Conservation (phyloP, 2,888 invertebrate species). For the Osmoderma eremita region DNA sequence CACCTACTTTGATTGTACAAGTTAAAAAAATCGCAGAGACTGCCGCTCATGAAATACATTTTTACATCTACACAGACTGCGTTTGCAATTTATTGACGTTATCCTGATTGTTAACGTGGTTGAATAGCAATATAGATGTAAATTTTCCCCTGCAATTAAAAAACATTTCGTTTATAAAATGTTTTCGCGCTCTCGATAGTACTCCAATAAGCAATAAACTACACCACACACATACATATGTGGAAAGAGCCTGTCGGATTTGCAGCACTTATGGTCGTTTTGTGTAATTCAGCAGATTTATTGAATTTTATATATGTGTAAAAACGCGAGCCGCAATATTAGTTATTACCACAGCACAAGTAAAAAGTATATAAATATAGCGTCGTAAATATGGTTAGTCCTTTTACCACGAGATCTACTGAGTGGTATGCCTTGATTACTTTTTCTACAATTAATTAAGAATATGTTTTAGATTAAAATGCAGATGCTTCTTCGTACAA, state of each 20-base stretch:
- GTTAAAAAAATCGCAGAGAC: not conserved
- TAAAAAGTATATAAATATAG: not conserved
- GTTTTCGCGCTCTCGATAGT: constrained; percentile 8
- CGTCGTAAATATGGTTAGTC: constrained; percentile 3
- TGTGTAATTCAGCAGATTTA: constrained; percentile 16
- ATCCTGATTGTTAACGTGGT: not conserved
- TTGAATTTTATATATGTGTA: constrained; percentile 10
- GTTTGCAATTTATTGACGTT: constrained; percentile 16
- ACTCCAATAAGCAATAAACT: constrained; percentile 27
- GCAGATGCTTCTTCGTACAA: constrained; percentile 1
- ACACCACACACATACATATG: not conserved
- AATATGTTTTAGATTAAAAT: constrained; percentile 19
- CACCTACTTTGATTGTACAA: not conserved
- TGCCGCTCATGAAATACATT: constrained; percentile 1
- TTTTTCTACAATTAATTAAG: constrained; percentile 19
- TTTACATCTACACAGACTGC: constrained; percentile 6
- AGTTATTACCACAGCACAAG: not conserved
- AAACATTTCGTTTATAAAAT: constrained; percentile 17
- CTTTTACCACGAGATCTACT: too few species aligned
- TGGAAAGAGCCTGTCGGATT: constrained; percentile 6
- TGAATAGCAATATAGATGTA: constrained; percentile 20
- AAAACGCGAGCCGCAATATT: constrained; percentile 4
- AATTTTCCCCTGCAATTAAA: constrained; percentile 23
- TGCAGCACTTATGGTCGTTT: constrained; percentile 6
- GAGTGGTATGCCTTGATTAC: not conserved